These are phyloP conservation scores for Noctua janthina DNA, from an alignment of 2,888 invertebrate genomes.

Conservation along the genomic window DNA sequence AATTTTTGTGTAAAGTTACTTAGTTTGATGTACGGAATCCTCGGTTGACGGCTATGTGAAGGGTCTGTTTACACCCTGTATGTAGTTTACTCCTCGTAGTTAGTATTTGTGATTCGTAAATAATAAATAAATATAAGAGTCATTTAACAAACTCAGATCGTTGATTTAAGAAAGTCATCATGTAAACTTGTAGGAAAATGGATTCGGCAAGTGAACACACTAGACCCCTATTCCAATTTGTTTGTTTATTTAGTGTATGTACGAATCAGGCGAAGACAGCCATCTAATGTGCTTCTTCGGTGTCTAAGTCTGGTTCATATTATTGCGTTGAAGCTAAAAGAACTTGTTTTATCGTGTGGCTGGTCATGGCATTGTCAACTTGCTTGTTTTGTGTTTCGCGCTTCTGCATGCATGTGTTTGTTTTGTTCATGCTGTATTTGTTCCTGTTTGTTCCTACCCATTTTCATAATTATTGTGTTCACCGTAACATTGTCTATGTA, in stretches of 20 bases:
- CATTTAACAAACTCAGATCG: background rate
- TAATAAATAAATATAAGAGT: background rate
- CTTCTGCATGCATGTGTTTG: conserved; percentile 53
- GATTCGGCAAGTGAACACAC: conserved; percentile 65
- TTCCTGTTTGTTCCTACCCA: conserved; percentile 30
- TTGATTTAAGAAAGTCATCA: background rate
- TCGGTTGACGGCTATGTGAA: no score
- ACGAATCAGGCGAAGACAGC: conserved; percentile 39
- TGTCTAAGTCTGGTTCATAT: conserved; percentile 28
- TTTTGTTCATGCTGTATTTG: conserved; percentile 49
- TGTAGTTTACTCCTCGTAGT: conserved; percentile 10
- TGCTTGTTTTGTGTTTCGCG: conserved; percentile 49
- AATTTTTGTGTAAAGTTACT: no score
- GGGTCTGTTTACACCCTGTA: no score
- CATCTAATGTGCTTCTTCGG: conserved; percentile 31
- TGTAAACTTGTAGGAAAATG: conserved; percentile 27
- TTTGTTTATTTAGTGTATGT: conserved; percentile 49
- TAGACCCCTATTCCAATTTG: conserved; percentile 52
- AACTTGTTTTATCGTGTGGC: conserved; percentile 19
- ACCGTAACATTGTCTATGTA: conserved; percentile 35
- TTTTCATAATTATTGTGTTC: conserved; percentile 30
- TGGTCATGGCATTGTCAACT: conserved; percentile 43
- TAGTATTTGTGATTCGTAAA: conserved; percentile 12
- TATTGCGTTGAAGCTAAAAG: conserved; percentile 32
- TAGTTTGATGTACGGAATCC: no score